Base-by-base conservation (phyloP, 2,113 vertebrate genomes). In the Nematolebias whitei region DNA sequence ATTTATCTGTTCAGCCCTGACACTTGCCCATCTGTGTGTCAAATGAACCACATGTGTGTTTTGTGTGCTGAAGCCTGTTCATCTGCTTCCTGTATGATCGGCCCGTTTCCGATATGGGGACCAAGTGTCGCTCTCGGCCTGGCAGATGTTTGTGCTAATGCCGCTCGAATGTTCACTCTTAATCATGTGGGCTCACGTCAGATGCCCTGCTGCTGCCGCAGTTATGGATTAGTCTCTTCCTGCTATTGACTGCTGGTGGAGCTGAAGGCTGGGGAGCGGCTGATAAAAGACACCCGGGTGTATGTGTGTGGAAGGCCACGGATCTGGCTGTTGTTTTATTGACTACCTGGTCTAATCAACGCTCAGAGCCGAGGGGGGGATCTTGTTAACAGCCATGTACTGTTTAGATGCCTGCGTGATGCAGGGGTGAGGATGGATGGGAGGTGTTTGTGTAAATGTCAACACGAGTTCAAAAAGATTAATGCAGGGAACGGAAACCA, bases 141-240 rank as follows among this genome's bases (percentile, higher is more conserved):
- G 55, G 79, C 83, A 85, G 78, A 87, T 87, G 79, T 85, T 68
- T 76, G 73, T 4, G 69, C 68, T 62, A 76, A 69, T 56, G 56
- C 48, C n/a, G 35, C 76, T 71, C 43, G 18, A 79, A 79, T 81
- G 82, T 85, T 82, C 59, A 44, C 64, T 77, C 78, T 86, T 84
- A 80, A 87, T 86, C 78, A 78, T 68, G 70, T 14, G 49, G 59
- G 78, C 69, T 55, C 69, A 53, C 55, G 71, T 82, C 76, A 80
- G 75, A 80, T 66, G n/a, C 74, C 76, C 63, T 52, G 78, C 79
- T 74, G 80, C 68, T 47, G 72, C 72, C 68, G 75, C 80, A 61
- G 83, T 79, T 83, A 87, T 86, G 76, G 87, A 88, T 88, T 88
- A 73, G 80, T 81, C 78, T 86, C 68, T 82, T 83, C 71, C 75